Conservation (phyloP, 2,113 vertebrate species). For the Gorsachius goisagi region DNA sequence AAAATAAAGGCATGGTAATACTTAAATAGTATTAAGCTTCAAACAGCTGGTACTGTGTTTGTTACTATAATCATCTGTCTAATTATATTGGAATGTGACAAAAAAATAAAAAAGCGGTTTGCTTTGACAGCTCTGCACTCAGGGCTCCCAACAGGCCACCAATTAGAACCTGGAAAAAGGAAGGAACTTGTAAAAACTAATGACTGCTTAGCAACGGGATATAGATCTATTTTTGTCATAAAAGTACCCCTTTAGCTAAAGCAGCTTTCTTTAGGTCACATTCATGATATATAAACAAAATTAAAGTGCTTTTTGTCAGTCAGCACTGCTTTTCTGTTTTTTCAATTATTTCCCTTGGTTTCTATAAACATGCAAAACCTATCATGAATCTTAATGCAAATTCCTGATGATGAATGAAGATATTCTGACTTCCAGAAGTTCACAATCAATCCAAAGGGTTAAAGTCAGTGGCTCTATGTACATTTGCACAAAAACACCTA, state of each 20-base stretch:
- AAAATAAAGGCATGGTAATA: constrained; percentile 64
- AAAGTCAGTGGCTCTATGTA: not conserved
- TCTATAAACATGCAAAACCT: not conserved
- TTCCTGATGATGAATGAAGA: not conserved
- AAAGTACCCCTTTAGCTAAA: not conserved
- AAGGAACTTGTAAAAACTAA: constrained; percentile 60
- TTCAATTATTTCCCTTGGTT: not conserved
- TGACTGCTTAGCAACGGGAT: not conserved
- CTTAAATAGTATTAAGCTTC: constrained; percentile 74
- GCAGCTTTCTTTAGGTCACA: not conserved
- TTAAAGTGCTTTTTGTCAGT: not conserved
- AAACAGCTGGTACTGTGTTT: constrained; percentile 80
- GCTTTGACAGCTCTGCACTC: constrained; percentile 78
- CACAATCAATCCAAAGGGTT: not conserved
- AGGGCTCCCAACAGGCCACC: constrained; percentile 51
- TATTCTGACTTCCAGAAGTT: not conserved
- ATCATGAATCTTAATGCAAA: not conserved
- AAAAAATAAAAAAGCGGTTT: constrained; percentile 33
- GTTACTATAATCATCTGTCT: constrained; percentile 81
- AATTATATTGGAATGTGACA: constrained; percentile 84
- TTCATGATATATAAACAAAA: not conserved
- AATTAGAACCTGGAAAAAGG: constrained; percentile 54
- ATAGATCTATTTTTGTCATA: not conserved
- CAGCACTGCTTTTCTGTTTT: not conserved
- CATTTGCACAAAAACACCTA: not conserved